These are phyloP conservation scores for chimpanzee (Pan troglodytes) DNA, from an alignment of 2,113 vertebrate genomes.

Conservation along the genomic window NHGRI_mPanTro3-v2.1_pri NC_072398.2:208622001-208622500, in stretches of 20 bases:
- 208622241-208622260: not conserved
- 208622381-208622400: not conserved
- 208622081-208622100: not conserved
- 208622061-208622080: not conserved
- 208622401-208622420: not conserved
- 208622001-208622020: not conserved
- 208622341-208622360: not conserved
- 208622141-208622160: not conserved
- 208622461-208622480: not conserved
- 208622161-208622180: not conserved
- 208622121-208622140: not conserved
- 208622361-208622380: rapidly evolving
- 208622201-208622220: not conserved
- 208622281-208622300: not conserved
- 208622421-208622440: not conserved
- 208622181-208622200: not conserved
- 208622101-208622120: not conserved
- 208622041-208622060: not conserved
- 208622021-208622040: not conserved
- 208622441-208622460: not conserved
- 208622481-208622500: not conserved
- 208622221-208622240: not conserved
- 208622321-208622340: not conserved
- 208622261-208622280: not conserved
- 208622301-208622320: not conserved